These are phyloP conservation scores for Myrmophylax atrothorax DNA, from an alignment of 2,113 vertebrate species.

Conservation along the genomic window DNA sequence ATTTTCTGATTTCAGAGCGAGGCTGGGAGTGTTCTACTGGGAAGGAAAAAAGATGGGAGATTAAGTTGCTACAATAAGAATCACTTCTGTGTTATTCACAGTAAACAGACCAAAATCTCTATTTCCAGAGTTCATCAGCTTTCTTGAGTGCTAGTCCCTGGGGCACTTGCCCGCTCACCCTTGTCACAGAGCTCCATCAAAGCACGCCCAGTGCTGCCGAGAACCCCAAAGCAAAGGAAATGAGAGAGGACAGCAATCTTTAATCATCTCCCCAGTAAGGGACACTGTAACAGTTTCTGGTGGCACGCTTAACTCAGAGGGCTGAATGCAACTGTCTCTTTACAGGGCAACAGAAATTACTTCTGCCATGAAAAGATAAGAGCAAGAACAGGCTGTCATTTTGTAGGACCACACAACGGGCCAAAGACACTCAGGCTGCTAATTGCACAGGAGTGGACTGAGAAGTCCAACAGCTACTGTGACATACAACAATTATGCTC, in stretches of 20 bases:
- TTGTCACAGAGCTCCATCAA: conserved; percentile 44
- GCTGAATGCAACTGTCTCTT: not conserved
- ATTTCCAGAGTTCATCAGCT: not conserved
- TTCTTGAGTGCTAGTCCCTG: not conserved
- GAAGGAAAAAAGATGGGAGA: not conserved
- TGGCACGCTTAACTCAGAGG: not conserved
- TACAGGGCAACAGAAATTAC: not conserved
- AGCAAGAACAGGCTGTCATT: not conserved
- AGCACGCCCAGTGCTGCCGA: not conserved
- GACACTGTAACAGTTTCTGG: not conserved
- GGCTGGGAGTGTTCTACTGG: not conserved
- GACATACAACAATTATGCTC: not conserved
- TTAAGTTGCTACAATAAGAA: not conserved
- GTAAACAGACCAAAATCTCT: not conserved
- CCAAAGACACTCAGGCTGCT: not conserved
- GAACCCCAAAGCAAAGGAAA: conserved; percentile 35
- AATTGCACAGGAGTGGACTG: not conserved
- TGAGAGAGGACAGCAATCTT: conserved; percentile 12
- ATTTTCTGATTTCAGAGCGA: not conserved
- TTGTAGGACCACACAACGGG: not conserved
- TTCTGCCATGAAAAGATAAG: not conserved
- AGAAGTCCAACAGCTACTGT: not conserved
- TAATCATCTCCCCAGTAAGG: not conserved
- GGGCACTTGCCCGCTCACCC: not conserved
- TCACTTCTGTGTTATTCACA: not conserved